phyloP scores from a whole-genome alignment of 1,140 invertebrate species.

The Lepidostoma basale region DNA sequence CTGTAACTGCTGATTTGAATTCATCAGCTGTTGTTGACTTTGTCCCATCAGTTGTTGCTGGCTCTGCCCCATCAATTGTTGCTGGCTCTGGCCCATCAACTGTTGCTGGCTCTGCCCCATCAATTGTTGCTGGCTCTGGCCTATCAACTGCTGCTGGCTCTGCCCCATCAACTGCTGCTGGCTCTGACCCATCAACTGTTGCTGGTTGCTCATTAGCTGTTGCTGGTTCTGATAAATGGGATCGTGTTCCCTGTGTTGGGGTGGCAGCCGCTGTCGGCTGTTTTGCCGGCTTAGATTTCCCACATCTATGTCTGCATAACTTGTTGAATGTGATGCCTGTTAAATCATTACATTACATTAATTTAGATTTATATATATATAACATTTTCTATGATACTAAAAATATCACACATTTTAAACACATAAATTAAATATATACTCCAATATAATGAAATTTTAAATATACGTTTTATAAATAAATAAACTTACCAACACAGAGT shows the following conservation, averaged over 20 bases:
- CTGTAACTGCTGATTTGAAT: conserved; percentile 58
- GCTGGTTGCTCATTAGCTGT: conserved; percentile 58
- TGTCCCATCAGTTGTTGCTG: conserved; percentile 16
- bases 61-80: conserved; percentile 54
- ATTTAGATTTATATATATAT: too few relatives aligned
- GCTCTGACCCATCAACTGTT: conserved; percentile 54
- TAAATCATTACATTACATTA: too few relatives aligned
- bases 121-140: conserved; percentile 30
- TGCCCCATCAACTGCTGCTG: conserved; percentile 57
- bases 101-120: conserved; percentile 44
- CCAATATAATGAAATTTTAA: background rate
- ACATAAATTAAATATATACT: background rate
- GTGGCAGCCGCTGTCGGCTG: conserved; percentile 48
- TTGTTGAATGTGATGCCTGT: conserved; percentile 35
- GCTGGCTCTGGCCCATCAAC: conserved; percentile 58
- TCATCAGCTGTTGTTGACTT: conserved; percentile 55
- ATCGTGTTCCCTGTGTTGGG: conserved; percentile 47
- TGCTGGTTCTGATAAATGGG: conserved; percentile 62
- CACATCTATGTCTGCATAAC: conserved; percentile 45
- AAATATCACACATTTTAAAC: too few relatives aligned
- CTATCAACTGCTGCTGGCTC: conserved; percentile 51
- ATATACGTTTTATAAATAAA: background rate
- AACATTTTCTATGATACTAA: too few relatives aligned
- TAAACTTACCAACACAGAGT: conserved; percentile 10
- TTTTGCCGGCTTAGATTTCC: conserved; percentile 58